phyloP scores from a whole-genome alignment of 2,888 invertebrate species.

The Cerceris rybyensis region DNA sequence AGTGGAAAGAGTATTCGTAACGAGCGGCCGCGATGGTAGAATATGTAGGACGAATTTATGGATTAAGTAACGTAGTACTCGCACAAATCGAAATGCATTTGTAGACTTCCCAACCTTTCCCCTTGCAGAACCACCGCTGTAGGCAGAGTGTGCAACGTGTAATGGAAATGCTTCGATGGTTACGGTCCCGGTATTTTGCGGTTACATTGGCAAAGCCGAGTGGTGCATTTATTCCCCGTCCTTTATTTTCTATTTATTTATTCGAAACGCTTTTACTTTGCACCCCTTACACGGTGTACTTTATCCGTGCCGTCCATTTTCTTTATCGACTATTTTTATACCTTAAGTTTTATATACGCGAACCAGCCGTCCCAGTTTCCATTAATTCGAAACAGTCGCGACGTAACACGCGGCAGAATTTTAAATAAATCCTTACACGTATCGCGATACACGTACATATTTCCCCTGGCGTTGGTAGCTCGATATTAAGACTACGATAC shows the following conservation, averaged over 20 bases:
- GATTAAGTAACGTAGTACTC: slow-evolving; percentile 34
- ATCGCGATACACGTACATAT: neutral
- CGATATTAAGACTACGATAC: neutral
- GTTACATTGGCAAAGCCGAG: slow-evolving; percentile 32
- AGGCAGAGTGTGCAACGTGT: slow-evolving; percentile 2
- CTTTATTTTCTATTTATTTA: slow-evolving; percentile 27
- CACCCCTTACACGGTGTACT: neutral
- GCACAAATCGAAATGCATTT: slow-evolving; percentile 52
- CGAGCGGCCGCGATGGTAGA: neutral
- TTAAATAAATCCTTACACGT: neutral
- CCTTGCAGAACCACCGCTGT: neutral
- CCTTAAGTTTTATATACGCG: neutral
- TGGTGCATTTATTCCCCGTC: slow-evolving; percentile 11
- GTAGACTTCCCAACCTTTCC: slow-evolving; percentile 34
- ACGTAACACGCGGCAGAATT: neutral
- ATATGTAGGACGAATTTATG: slow-evolving; percentile 1
- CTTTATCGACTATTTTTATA: neutral
- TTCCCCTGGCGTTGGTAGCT: neutral
- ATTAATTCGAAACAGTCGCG: neutral
- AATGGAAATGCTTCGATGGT: slow-evolving; percentile 24
- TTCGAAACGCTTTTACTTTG: slow-evolving; percentile 20
- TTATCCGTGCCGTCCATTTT: neutral
- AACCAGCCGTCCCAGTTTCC: neutral
- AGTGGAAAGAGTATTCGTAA: no score
- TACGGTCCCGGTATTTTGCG: slow-evolving; percentile 31